phyloP scores from a whole-genome alignment of 2,797 vertebrate genomes.

The Takifugu ocellatus region DNA sequence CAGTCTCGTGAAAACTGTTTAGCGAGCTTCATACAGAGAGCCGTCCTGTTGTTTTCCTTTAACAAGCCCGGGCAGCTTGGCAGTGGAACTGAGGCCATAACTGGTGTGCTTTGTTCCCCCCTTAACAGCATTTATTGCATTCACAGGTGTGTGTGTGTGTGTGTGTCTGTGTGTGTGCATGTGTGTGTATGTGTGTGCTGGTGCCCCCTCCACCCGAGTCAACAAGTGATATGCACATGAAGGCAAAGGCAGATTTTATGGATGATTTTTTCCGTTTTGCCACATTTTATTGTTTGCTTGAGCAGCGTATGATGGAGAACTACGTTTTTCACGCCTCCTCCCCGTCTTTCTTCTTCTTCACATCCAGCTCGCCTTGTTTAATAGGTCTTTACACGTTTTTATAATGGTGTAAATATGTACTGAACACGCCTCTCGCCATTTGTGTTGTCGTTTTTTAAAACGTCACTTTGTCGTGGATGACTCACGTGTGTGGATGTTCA shows the following conservation, averaged over 20 bases:
- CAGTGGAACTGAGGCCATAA: conserved; percentile 55
- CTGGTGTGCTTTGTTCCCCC: conserved; percentile 39
- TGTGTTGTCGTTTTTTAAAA: conserved; percentile 51
- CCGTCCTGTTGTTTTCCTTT: conserved; percentile 66
- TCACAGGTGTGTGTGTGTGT: conserved; percentile 56
- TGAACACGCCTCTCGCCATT: conserved; percentile 56
- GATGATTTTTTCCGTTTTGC: conserved; percentile 7
- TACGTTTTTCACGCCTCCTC: conserved; percentile 16
- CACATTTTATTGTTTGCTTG: conserved; percentile 11
- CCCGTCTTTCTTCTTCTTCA: conserved; percentile 3
- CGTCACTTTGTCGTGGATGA: conserved; percentile 50
- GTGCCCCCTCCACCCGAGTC: conserved; percentile 45
- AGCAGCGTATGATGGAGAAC: conserved; percentile 26
- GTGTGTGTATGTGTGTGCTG: conserved; percentile 36
- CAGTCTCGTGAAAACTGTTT: conserved; percentile 55
- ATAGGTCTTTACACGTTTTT: conserved; percentile 39
- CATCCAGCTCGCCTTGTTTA: conserved; percentile 31
- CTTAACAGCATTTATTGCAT: conserved; percentile 50
- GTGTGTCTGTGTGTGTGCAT: conserved; percentile 44
- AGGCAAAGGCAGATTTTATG: conserved; percentile 13
- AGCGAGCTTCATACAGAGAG: conserved; percentile 55
- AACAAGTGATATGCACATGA: conserved; percentile 55
- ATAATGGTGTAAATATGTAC: conserved; percentile 68
- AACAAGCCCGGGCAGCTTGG: conserved; percentile 66
- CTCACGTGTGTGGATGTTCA: conserved; percentile 60